Evolutionary conservation across 2,113 vertebrate genomes (phyloP).

Genomic region (Phocoena sinus): DNA sequence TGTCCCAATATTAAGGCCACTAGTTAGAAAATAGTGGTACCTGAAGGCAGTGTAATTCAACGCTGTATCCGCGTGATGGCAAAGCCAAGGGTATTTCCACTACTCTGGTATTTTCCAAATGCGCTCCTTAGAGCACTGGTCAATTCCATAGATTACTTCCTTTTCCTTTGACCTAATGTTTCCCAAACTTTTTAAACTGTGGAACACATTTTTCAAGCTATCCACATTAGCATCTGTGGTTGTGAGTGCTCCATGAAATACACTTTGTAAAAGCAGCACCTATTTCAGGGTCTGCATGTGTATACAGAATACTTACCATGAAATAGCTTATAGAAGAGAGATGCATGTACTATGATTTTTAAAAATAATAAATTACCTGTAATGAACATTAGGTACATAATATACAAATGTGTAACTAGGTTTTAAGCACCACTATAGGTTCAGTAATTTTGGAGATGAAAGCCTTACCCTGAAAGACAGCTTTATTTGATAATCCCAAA

Average conservation of each 20-base stretch:
- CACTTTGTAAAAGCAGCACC: background rate
- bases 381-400: background rate
- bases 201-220: background rate
- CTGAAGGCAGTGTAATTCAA: background rate
- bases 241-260: background rate
- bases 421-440: background rate
- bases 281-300: background rate
- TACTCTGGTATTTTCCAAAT: background rate
- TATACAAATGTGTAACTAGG: background rate
- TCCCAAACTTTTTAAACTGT: background rate
- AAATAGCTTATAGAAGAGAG: background rate
- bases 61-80: background rate
- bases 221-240: background rate
- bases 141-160: background rate
- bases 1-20: background rate
- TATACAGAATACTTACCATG: background rate
- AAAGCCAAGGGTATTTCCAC: background rate
- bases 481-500: slow-evolving; percentile 98
- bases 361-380: background rate
- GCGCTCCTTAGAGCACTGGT: background rate
- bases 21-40: background rate
- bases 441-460: slow-evolving; percentile 3
- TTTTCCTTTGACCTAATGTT: background rate
- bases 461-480: slow-evolving; percentile 93
- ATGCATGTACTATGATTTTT: background rate